Conservation (phyloP, 2,888 invertebrate genomes). For the Gibbula magus region DNA sequence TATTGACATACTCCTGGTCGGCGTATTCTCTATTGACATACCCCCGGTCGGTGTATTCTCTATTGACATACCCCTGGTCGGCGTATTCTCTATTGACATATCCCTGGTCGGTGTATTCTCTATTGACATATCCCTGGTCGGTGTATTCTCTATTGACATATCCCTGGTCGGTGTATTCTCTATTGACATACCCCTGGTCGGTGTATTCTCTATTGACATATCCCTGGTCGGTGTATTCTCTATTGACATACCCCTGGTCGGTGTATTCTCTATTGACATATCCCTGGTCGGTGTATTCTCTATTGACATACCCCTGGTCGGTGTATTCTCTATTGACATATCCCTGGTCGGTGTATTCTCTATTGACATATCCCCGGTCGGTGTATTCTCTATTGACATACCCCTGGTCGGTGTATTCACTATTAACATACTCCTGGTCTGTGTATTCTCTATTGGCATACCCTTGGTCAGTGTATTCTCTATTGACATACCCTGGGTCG, state of each 20-base stretch:
- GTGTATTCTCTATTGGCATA: conserved; percentile 93
- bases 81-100: conserved; percentile 93
- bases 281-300: conserved; percentile 93
- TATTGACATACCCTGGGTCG: conserved; percentile 91
- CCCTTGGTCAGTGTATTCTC: conserved; percentile 93
- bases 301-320: conserved; percentile 91
- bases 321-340: conserved; percentile 93
- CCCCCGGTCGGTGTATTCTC: conserved; percentile 93
- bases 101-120: conserved; percentile 93
- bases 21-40: conserved; percentile 93
- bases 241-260: conserved; percentile 91
- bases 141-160: conserved; percentile 93
- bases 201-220: conserved; percentile 93
- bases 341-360: conserved; percentile 93
- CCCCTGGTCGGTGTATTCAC: conserved; percentile 93
- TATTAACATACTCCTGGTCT: conserved; percentile 91
- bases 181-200: conserved; percentile 91
- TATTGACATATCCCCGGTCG: conserved; percentile 91
- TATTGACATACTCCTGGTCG: conserved; percentile 91
- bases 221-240: conserved; percentile 93
- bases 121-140: conserved; percentile 91
- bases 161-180: conserved; percentile 93
- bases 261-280: conserved; percentile 93
- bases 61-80: conserved; percentile 91
- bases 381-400: conserved; percentile 93